phyloP scores from a whole-genome alignment of 2,888 invertebrate genomes.

The Melipona beecheii region DNA sequence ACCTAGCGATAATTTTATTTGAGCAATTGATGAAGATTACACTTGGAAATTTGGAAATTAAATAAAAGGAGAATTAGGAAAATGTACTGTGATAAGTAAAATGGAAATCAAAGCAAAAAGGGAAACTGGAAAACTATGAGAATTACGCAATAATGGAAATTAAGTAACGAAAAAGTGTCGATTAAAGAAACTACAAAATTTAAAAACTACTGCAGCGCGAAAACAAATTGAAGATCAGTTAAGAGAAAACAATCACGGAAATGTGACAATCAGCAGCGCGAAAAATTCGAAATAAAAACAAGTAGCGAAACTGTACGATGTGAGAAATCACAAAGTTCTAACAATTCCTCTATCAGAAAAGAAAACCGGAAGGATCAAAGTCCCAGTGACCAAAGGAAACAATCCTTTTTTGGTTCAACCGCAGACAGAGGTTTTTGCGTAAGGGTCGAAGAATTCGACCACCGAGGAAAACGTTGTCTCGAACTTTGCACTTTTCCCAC shows the following conservation, averaged over 20 bases:
- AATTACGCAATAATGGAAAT: neutral
- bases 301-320: neutral
- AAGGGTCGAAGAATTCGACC: conserved; percentile 5
- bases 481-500: neutral
- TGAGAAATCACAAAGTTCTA: neutral
- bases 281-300: neutral
- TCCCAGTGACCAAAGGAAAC: neutral
- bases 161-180: neutral
- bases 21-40: too few species aligned
- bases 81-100: neutral
- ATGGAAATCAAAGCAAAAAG: neutral
- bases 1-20: too few species aligned
- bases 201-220: neutral
- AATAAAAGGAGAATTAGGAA: too few species aligned
- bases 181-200: neutral
- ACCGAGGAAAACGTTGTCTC: neutral
- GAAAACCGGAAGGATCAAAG: neutral
- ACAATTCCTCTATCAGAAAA: neutral
- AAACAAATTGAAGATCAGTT: neutral
- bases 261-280: too few species aligned
- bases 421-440: neutral
- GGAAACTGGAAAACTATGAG: neutral
- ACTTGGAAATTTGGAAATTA: too few species aligned
- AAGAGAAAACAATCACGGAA: neutral
- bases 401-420: neutral